Conservation (phyloP, 2,797 vertebrate genomes). For the Falco biarmicus region DNA sequence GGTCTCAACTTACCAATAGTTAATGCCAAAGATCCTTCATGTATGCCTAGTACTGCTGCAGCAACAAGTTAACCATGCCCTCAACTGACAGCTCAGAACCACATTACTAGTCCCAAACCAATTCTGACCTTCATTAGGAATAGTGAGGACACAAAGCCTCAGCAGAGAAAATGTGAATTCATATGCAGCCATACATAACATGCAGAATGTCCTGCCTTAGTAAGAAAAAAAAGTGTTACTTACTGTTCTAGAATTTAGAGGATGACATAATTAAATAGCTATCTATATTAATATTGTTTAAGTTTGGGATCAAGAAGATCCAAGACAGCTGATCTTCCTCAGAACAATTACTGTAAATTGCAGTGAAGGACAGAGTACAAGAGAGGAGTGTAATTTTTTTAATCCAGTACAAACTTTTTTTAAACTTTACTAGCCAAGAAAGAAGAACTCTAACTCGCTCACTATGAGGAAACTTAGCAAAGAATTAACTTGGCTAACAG, state of each 20-base stretch:
- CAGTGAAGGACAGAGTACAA: fast-evolving
- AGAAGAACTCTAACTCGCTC: neutral
- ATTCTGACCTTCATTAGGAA: neutral
- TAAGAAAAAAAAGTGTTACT: neutral
- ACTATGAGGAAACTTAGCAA: neutral
- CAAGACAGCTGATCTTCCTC: neutral
- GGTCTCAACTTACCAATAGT: neutral
- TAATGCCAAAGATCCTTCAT: neutral
- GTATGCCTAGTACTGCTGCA: neutral
- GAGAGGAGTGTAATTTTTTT: neutral
- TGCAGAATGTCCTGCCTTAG: neutral
- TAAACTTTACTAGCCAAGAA: neutral
- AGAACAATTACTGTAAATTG: neutral
- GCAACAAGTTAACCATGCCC: neutral
- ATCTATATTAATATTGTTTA: neutral
- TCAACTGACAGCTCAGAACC: neutral
- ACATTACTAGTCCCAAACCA: neutral
- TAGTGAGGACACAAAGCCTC: neutral
- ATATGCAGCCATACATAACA: neutral
- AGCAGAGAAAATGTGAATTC: neutral
- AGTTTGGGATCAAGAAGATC: neutral
- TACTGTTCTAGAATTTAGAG: neutral
- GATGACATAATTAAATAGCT: neutral
- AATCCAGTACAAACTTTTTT: neutral
- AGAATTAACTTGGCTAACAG: neutral